Base-by-base conservation (phyloP, 2,113 vertebrate species). In the Campylomormyrus tamandua region DNA sequence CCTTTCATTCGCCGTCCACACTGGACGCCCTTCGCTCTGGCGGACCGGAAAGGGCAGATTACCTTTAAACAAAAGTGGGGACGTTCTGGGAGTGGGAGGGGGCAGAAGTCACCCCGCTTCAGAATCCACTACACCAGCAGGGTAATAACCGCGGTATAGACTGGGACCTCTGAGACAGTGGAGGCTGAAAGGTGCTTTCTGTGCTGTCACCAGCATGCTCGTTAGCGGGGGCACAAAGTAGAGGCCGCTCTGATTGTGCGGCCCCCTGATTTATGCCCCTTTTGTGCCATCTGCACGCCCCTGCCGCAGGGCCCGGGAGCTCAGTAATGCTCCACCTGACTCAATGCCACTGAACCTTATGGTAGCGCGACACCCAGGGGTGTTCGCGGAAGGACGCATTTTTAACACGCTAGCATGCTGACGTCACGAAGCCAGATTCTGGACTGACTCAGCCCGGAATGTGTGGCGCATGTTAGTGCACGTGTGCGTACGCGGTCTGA, bases 11-110 rank as follows among this genome's bases (percentile, higher is more conserved):
- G 4, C 80, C n/a, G 21, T 35, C 48, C 45, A 35, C 21, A 80
- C 89, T 49, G 46, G 24, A 42, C 35, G 17, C 70, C 80, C 83
- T 86, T 70, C 74, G 88, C 88, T 91, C 86, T 80, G 83, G 77
- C 58, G 58, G 87, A 13, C 89, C 66, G 88, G 50, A 91, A 90
- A 92, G 84, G 83, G 83, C 90, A 88, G 90, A 90, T 90, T 90
- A 90, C 88, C 89, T 90, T 90, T 89, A 91, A 93, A 91, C 90
- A 92, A 88, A 92, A 89, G 88, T 9, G 66, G 89, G 74, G 88
- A 88, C 88, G 53, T 84, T 46, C 74, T 80, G n/a, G 24, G 86
- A 80, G 86, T 87, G 50, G 88, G 46, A 83, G 86, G 5, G 42
- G 70, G 35, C 70, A 17, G 88, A 86, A 53, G 50, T 31, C 89